A percentile compares a stretch with the other conserved stretches of the same genome.
Conservation (phyloP, 2,888 invertebrate species). For the Allygus modestus region DNA sequence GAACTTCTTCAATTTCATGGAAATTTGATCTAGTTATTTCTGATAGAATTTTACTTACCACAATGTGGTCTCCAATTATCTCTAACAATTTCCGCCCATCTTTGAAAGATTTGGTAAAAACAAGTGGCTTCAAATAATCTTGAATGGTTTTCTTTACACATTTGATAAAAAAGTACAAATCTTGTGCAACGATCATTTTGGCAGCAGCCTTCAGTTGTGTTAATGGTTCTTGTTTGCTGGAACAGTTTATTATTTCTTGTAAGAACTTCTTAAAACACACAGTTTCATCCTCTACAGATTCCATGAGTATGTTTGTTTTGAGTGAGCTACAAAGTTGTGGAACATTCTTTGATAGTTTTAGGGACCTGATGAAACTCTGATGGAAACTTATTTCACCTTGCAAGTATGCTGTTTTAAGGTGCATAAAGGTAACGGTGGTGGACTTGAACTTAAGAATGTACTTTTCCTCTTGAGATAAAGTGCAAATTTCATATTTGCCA, state of each 20-base stretch:
- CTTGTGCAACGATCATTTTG: neutral
- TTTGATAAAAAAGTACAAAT: neutral
- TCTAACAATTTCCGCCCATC: slow-evolving; percentile 7
- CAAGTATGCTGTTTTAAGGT: neutral
- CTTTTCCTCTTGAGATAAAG: neutral
- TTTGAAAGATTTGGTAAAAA: neutral
- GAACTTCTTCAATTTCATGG: neutral
- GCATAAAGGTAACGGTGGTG: neutral
- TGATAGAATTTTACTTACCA: neutral
- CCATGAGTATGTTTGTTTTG: neutral
- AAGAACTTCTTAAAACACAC: neutral
- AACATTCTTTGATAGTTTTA: neutral
- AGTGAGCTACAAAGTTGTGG: neutral
- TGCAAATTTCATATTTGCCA: neutral
- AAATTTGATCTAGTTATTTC: neutral
- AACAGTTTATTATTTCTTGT: neutral
- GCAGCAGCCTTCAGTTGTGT: neutral
- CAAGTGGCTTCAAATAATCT: neutral
- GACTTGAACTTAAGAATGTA: neutral
- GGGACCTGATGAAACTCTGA: neutral
- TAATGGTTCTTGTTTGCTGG: neutral
- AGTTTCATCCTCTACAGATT: neutral
- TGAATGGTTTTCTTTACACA: neutral
- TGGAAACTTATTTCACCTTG: neutral
- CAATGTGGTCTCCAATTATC: slow-evolving; percentile 14